These are phyloP conservation scores for Thamnophis sirtalis DNA, from an alignment of 2,113 vertebrate species.

Conservation along the genomic window DNA sequence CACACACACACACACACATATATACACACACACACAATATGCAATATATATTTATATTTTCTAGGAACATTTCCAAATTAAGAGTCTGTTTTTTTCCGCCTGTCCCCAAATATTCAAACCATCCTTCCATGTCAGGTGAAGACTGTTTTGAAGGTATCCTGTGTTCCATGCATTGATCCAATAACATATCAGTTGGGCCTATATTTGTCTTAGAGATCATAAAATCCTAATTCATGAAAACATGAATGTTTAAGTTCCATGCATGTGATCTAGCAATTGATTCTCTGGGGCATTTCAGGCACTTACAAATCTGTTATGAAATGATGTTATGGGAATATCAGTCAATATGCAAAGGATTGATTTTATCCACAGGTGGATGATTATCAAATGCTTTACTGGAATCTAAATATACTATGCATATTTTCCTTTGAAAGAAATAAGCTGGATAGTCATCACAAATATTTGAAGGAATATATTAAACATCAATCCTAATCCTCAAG, in stretches of 20 bases:
- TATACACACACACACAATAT: not conserved
- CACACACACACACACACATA: too few relatives aligned
- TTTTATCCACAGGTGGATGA: slow-evolving; percentile 1
- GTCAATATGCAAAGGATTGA: accelerated
- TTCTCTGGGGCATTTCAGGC: not conserved
- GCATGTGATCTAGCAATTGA: not conserved
- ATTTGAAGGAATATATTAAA: not conserved
- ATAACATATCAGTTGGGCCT: not conserved
- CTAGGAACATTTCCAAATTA: not conserved
- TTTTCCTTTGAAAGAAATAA: not conserved
- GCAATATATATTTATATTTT: not conserved
- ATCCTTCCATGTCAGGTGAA: not conserved
- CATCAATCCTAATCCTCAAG: not conserved
- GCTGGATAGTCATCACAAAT: not conserved
- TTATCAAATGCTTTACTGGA: not conserved
- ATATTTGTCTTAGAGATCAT: not conserved
- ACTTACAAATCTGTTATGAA: not conserved
- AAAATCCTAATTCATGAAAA: not conserved
- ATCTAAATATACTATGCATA: not conserved
- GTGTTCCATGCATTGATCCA: not conserved
- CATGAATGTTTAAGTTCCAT: not conserved
- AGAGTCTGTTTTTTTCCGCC: not conserved
- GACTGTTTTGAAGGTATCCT: not conserved
- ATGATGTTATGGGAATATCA: not conserved
- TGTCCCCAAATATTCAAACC: not conserved